phyloP scores from a whole-genome alignment of 2,888 invertebrate species.

The Altica lythri region DNA sequence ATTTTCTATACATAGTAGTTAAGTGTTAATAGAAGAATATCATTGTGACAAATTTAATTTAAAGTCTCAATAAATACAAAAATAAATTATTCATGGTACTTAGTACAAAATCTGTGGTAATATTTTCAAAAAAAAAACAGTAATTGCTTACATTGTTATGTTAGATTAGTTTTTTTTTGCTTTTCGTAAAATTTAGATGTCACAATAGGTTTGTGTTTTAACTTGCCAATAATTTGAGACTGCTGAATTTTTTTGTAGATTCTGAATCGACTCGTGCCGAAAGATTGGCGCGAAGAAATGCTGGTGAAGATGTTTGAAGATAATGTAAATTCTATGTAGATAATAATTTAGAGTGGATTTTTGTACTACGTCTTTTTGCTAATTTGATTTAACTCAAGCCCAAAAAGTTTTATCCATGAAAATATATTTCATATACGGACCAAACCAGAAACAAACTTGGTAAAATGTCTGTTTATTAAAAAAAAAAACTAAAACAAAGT shows the following conservation, averaged over 20 bases:
- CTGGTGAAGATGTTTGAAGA: conserved; percentile 44
- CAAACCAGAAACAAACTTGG: conserved; percentile 2
- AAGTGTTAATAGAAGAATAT: no score
- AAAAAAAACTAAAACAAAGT: no score
- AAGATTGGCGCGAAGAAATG: conserved; percentile 47
- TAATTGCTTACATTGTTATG: no score
- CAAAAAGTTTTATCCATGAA: conserved; percentile 8
- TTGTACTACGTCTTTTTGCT: conserved; percentile 3
- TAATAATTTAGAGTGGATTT: conserved; percentile 8
- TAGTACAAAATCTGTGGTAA: no score
- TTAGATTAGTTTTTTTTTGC: no score
- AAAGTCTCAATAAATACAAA: no score
- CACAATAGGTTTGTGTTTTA: background rate
- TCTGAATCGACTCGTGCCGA: conserved; percentile 47
- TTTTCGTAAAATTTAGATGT: background rate
- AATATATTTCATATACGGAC: conserved; percentile 11
- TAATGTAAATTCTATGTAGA: conserved; percentile 25
- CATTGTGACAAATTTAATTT: no score
- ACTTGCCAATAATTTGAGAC: background rate
- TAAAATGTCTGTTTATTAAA: conserved; percentile 3
- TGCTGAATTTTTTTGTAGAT: conserved; percentile 40
- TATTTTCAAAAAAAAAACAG: no score
- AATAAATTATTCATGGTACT: no score
- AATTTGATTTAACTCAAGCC: background rate
- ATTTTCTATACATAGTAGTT: no score